Evolutionary conservation across 2,888 invertebrate species (phyloP).

Genomic region (Agrilus cyanescens): DNA sequence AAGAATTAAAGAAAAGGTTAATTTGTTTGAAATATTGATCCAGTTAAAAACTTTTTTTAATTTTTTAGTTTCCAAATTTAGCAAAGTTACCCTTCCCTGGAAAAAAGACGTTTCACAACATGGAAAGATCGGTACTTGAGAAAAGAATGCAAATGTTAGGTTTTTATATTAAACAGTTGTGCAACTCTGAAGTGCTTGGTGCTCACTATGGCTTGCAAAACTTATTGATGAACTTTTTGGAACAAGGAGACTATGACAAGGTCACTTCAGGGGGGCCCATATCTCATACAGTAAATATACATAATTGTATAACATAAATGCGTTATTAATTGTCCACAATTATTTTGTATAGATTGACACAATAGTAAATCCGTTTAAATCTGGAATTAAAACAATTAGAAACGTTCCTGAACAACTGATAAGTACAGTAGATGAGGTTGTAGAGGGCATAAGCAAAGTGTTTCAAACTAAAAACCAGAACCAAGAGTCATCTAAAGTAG

Average conservation of each 20-base stretch:
- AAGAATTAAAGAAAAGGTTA: slow-evolving; percentile 61
- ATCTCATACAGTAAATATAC: slow-evolving; percentile 41
- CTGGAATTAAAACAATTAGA: slow-evolving; percentile 75
- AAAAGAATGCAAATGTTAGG: slow-evolving; percentile 72
- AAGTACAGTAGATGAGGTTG: slow-evolving; percentile 73
- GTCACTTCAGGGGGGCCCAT: slow-evolving; percentile 47
- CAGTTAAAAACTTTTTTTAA: neutral
- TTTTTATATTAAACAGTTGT: slow-evolving; percentile 62
- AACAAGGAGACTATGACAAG: slow-evolving; percentile 58
- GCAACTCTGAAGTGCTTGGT: slow-evolving; percentile 46
- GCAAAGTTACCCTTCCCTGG: slow-evolving; percentile 73
- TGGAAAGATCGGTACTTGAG: slow-evolving; percentile 73
- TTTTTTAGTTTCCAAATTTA: slow-evolving; percentile 62
- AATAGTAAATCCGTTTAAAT: slow-evolving; percentile 54
- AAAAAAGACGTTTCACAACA: slow-evolving; percentile 90
- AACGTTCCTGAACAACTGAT: slow-evolving; percentile 81
- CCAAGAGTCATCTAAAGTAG: slow-evolving; percentile 36
- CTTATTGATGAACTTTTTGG: slow-evolving; percentile 51
- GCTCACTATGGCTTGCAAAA: slow-evolving; percentile 51
- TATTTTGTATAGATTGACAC: slow-evolving; percentile 31
- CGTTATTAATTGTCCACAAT: neutral
- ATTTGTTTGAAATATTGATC: slow-evolving; percentile 1
- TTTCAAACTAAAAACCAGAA: slow-evolving; percentile 45
- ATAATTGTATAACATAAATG: neutral
- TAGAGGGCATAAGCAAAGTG: slow-evolving; percentile 70